Conservation (phyloP, 2,888 invertebrate species). For the Plebejus melissa region DNA sequence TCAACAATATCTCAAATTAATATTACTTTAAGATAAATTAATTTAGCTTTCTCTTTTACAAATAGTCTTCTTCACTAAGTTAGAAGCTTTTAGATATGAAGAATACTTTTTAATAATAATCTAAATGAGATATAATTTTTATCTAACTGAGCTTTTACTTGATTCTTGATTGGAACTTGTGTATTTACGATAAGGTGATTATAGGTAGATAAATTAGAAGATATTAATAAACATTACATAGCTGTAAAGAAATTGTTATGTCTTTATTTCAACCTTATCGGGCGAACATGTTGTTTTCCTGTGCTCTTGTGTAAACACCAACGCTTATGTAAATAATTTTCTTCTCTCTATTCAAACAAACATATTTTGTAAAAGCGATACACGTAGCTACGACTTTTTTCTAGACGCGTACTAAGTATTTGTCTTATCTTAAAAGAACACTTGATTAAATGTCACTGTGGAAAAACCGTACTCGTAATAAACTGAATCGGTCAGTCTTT, state of each 20-base stretch:
- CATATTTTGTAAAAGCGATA: neutral
- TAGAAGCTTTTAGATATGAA: neutral
- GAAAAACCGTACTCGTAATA: too few relatives aligned
- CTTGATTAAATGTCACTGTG: neutral
- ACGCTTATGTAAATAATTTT: conserved; percentile 1
- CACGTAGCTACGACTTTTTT: neutral
- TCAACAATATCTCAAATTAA: neutral
- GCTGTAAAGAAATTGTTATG: neutral
- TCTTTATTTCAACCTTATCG: conserved; percentile 6
- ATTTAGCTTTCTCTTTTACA: neutral
- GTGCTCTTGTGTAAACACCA: neutral
- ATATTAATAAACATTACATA: neutral
- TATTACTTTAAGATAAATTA: neutral
- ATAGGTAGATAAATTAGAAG: neutral
- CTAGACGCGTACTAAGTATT: neutral
- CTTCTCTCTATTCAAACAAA: neutral
- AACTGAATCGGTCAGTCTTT: too few relatives aligned
- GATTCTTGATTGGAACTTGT: neutral
- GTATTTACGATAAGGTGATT: neutral
- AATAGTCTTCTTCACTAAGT: neutral
- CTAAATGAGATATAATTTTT: neutral
- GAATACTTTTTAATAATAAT: neutral
- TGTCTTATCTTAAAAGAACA: neutral
- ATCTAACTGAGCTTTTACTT: neutral
- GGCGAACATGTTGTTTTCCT: neutral